Evolutionary conservation across 2,113 vertebrate species (phyloP), one percentile per base, ranked within the genome.

Genomic region (Tichodroma muraria): DNA sequence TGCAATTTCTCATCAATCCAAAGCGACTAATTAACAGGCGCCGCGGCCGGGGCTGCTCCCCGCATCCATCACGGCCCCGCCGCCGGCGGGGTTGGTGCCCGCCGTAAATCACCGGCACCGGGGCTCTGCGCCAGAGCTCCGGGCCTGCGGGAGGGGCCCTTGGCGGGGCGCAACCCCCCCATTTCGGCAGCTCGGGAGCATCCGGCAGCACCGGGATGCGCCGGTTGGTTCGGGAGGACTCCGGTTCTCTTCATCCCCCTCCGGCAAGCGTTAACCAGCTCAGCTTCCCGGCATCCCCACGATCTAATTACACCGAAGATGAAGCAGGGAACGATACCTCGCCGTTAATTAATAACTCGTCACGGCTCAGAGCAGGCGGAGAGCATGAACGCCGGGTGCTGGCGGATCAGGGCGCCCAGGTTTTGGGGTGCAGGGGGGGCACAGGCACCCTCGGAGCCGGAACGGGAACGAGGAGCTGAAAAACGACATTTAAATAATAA

Each of bases 331-430:
- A 70, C 10, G 87, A 85, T 87, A 64, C 70, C 75, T 92, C 66
- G 83, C 52, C 27, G 87, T 94, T 96, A 96, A 96, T 96, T 95
- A 96, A 95, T 89, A 94, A 70, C 85, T 75, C 54, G 2, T 66
- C 83, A 65, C 28, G 8, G 56, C 82, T 59, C 47, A 81, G 76
- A 91, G 87, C 64, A 16, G 38, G 61, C 61, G 52, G 75, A 37
- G 42, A 59, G 65, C 68, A 1, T 2, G 64, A 77, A 33, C 3
- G 6, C 35, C 2, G 13, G 47, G n/a, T 19, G 54, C 69, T 6
- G 15, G 63, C 0, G 2, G 25, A 12, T 31, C 24, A 1, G 71
- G 80, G 63, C 4, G 13, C 53, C 3, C 25, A 0, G 70, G 15
- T 64, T 87, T 94, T 49, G 66, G 78, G 92, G 95, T 76, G 63